These are phyloP conservation scores for Drosophila nebulosa DNA, from an alignment of 1,140 invertebrate genomes.

Conservation along the genomic window DNA sequence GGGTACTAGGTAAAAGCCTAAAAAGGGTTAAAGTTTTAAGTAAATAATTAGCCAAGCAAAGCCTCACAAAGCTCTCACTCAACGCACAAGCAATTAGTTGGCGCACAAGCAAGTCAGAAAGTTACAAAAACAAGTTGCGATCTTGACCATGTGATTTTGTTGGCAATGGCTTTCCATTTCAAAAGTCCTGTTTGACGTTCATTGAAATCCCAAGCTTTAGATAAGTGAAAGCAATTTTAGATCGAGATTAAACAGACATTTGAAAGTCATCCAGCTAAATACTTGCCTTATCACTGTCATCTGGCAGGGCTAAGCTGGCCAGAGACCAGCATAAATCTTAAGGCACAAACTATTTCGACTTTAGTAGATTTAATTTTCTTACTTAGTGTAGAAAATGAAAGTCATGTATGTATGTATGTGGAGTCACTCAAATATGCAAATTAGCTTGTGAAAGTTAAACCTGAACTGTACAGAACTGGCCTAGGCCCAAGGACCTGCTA, in stretches of 20 bases:
- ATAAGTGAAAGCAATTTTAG: background rate
- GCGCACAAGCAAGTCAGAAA: no score
- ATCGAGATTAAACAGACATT: background rate
- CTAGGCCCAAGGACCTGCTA: conserved; percentile 30
- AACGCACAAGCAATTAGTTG: no score
- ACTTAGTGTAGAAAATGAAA: conserved; percentile 41
- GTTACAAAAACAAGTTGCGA: no score
- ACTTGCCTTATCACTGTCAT: conserved; percentile 42
- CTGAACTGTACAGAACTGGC: conserved; percentile 46
- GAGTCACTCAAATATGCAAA: conserved; percentile 76
- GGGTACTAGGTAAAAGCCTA: no score
- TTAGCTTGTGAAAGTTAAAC: conserved; percentile 70
- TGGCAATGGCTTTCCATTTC: background rate
- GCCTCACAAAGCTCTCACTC: no score
- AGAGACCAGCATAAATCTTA: conserved; percentile 11
- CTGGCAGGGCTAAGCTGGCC: conserved; percentile 29
- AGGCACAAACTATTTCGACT: background rate
- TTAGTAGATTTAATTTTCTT: background rate
- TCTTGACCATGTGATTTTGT: no score
- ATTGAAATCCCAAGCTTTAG: background rate
- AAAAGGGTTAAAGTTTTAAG: no score
- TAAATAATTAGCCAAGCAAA: no score
- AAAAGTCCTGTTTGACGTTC: background rate
- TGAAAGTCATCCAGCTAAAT: conserved; percentile 5
- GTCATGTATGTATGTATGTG: conserved; percentile 46